Base-by-base conservation (phyloP, 2,888 invertebrate species). In the Abscondita cerata region DNA sequence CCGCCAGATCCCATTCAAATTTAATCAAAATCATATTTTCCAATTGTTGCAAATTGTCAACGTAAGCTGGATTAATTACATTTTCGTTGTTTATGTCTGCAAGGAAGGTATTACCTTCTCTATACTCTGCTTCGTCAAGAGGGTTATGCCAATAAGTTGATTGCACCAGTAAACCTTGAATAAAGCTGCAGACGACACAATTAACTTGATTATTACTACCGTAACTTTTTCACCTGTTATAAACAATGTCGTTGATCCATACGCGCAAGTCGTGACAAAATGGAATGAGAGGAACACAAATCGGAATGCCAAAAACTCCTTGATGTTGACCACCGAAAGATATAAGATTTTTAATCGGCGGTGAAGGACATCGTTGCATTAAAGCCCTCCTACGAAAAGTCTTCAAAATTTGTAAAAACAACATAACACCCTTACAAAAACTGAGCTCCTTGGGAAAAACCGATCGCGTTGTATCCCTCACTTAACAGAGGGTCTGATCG, bases 111-210 rank as follows among this genome's bases (percentile, higher is more conserved):
- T 95, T 96, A 57, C 86, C 85, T 0, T 84, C 73, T 62, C 81
- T 84, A 81, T 99, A 99, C 5, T 83, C 82, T 0, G 85, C 83
- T 78, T 95, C 94, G 72, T 93, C 84, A 1, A 95, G 79, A 0
- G 99, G 98, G 81, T 99, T 97, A 78, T 99, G 98, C 99, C 99
- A 99, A 78, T 96, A 99, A 31, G 98, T 93, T 0, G 98, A 98
- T 82, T 98, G 99, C 0, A 96, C 91, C 1, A 94, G 79, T 2
- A 81, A 80, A 16, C 86, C 77, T 79, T 95, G 95, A 1, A 92
- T 85, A 86, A 88, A 89, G 16, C 93, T 93, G n/a, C 12, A 47
- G 12, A 19, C 1, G 15, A 18, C 2, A 13, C 15, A 2, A 13
- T 41, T 41, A 16, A 9, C 12, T 12, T 9, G 9, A 4, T 6